These are phyloP conservation scores for Himalopsyche tibetana DNA, from an alignment of 2,888 invertebrate species.

Conservation along the genomic window DNA sequence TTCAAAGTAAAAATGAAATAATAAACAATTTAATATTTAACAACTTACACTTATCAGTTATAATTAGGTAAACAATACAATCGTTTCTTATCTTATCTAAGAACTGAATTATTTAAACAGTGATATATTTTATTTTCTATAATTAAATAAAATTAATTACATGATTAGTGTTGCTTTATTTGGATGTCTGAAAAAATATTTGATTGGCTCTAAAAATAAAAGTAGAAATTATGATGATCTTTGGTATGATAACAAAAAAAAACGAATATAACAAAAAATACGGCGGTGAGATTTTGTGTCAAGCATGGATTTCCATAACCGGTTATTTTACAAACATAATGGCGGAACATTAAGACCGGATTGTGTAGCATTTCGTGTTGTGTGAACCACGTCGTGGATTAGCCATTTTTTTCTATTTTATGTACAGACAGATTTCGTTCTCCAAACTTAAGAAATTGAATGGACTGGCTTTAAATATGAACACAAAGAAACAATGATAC, in stretches of 20 bases:
- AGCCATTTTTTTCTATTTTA: slow-evolving; percentile 17
- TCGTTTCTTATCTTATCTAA: slow-evolving; percentile 14
- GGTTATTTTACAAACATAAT: slow-evolving; percentile 22
- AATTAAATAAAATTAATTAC: too few relatives aligned
- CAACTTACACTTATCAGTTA: neutral
- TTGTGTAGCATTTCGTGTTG: slow-evolving; percentile 39
- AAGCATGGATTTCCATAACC: neutral
- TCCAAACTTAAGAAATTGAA: slow-evolving; percentile 21
- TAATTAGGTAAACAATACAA: slow-evolving; percentile 17
- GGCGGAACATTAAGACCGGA: slow-evolving; percentile 29
- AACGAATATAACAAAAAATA: too few relatives aligned
- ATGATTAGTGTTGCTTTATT: too few relatives aligned
- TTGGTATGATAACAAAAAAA: too few relatives aligned
- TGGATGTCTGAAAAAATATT: too few relatives aligned
- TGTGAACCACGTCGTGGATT: slow-evolving; percentile 31
- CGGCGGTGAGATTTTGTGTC: neutral
- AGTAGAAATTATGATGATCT: too few relatives aligned
- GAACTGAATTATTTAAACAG: neutral
- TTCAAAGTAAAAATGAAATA: too few relatives aligned
- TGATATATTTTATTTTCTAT: neutral
- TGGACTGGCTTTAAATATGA: neutral
- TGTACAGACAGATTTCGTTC: neutral
- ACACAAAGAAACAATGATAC: neutral
- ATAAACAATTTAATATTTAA: too few relatives aligned
- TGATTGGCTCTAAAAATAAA: too few relatives aligned